phyloP scores from a whole-genome alignment of 2,888 invertebrate genomes.

The Cephus pygmeus region DNA sequence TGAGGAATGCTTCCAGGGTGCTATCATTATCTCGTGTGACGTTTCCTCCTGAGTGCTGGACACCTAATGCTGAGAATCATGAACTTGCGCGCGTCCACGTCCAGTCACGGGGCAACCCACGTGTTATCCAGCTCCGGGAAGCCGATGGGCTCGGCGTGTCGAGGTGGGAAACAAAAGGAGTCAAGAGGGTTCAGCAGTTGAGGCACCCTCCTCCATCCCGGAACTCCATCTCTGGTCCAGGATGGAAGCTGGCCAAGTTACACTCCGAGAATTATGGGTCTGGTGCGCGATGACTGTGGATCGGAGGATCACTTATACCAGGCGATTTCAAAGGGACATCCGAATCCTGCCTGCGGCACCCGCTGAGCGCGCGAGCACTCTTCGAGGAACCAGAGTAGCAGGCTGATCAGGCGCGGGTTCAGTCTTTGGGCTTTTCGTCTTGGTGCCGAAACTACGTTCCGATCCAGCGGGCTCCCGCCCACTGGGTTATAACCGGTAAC shows the following conservation, averaged over 20 bases:
- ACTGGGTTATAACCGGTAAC: too few relatives aligned
- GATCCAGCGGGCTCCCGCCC: too few relatives aligned
- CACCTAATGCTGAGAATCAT: slow-evolving; percentile 31
- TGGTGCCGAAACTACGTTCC: too few relatives aligned
- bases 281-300: slow-evolving; percentile 50
- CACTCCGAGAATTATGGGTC: slow-evolving; percentile 52
- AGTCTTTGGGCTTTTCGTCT: too few relatives aligned
- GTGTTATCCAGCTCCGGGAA: neutral
- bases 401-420: too few relatives aligned
- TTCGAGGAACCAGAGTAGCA: too few relatives aligned
- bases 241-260: slow-evolving; percentile 57
- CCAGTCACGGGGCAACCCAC: slow-evolving; percentile 35
- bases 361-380: neutral
- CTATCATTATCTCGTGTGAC: slow-evolving; percentile 21
- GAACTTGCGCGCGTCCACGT: slow-evolving; percentile 32
- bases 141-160: too few relatives aligned
- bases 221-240: neutral
- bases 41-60: slow-evolving; percentile 18
- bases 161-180: too few relatives aligned
- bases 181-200: slow-evolving; percentile 10
- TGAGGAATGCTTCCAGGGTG: neutral
- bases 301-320: slow-evolving; percentile 54
- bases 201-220: slow-evolving; percentile 2
- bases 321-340: slow-evolving; percentile 51
- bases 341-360: slow-evolving; percentile 18